Evolutionary conservation across 2,113 vertebrate genomes (phyloP).

Genomic region (Perccottus glenii): DNA sequence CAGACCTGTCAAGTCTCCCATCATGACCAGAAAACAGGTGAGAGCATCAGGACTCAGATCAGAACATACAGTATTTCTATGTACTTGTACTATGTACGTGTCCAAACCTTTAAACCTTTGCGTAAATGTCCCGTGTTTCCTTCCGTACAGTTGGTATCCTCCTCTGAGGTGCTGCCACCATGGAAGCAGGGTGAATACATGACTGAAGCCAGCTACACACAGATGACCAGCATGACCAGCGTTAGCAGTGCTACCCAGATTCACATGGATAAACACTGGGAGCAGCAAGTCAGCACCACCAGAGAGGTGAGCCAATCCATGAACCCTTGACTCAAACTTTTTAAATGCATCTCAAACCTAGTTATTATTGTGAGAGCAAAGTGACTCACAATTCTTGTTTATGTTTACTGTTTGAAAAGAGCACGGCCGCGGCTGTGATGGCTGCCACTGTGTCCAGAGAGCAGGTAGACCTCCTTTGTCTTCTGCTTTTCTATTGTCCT

Average conservation of each 20-base stretch:
- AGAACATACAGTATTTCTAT: no score
- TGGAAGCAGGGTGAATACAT: slow-evolving; percentile 91
- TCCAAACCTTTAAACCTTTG: no score
- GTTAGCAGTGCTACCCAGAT: slow-evolving; percentile 78
- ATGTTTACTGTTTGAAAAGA: slow-evolving; percentile 76
- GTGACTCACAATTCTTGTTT: neutral
- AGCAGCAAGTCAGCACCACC: slow-evolving; percentile 71
- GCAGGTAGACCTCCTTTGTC: slow-evolving; percentile 26
- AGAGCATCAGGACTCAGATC: neutral
- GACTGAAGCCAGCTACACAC: slow-evolving; percentile 82
- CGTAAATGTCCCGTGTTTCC: neutral
- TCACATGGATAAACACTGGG: slow-evolving; percentile 85
- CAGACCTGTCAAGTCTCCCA: slow-evolving; percentile 91
- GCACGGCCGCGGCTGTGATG: slow-evolving; percentile 85
- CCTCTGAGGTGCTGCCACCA: slow-evolving; percentile 88
- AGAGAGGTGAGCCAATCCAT: slow-evolving; percentile 72
- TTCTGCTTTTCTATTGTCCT: neutral
- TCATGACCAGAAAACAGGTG: slow-evolving; percentile 84
- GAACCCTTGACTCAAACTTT: neutral
- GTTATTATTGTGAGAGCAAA: neutral
- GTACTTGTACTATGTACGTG: no score
- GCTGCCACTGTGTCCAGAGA: slow-evolving; percentile 63
- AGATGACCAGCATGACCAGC: slow-evolving; percentile 75
- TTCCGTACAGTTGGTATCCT: slow-evolving; percentile 36
- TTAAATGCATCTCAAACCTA: neutral